phyloP scores from a whole-genome alignment of 1,140 invertebrate genomes.

The Zaprionus capensis region DNA sequence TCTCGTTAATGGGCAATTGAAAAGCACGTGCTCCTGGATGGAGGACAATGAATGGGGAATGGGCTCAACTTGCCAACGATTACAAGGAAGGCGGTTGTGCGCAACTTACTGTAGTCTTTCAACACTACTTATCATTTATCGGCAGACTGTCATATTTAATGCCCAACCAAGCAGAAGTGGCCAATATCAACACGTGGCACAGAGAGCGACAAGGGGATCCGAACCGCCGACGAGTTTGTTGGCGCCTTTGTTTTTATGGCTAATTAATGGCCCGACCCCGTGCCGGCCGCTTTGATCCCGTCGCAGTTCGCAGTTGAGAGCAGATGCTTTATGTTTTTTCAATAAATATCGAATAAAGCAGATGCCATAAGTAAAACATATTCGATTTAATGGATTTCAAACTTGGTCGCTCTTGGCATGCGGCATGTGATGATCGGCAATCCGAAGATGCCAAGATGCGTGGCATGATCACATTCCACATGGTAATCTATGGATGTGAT shows the following conservation, averaged over 20 bases:
- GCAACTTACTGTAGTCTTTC: neutral
- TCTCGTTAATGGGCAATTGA: conserved; percentile 59
- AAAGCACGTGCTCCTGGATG: conserved; percentile 38
- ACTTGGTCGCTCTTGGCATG: conserved; percentile 4
- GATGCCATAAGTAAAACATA: conserved; percentile 34
- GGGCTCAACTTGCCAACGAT: neutral
- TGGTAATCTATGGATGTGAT: neutral
- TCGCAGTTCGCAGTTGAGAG: conserved; percentile 21
- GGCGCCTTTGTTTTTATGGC: conserved; percentile 48
- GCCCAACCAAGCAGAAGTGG: neutral
- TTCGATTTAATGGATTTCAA: conserved; percentile 17
- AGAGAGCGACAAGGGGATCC: neutral
- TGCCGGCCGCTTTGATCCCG: conserved; percentile 31
- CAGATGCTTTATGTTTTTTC: conserved; percentile 57
- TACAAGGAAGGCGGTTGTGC: neutral
- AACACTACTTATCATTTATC: neutral
- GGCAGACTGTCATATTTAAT: conserved; percentile 21
- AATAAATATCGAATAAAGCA: conserved; percentile 48
- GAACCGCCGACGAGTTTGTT: neutral
- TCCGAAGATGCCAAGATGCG: neutral
- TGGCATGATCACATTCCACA: neutral
- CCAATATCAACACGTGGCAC: conserved; percentile 3
- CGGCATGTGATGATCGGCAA: neutral
- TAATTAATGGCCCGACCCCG: conserved; percentile 42
- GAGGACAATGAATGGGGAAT: neutral